Evolutionary conservation across 92 coral and sea anemone species (phyloP), one percentile per base, ranked within the genome.

Genomic region (Porites divaricata): DNA sequence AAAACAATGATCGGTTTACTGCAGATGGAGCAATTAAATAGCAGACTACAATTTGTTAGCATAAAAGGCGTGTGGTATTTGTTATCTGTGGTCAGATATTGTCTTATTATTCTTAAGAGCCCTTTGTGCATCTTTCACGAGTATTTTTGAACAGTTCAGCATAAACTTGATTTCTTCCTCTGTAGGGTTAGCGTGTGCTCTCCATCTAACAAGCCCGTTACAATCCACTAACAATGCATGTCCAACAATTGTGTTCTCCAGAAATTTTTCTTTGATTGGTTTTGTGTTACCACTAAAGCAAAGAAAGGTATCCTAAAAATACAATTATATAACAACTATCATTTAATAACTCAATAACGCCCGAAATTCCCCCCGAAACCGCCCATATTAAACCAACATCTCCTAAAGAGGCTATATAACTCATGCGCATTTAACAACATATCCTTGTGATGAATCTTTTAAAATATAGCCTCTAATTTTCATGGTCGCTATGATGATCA

Each of bases 211-310:
- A 50, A 77, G 83, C 48, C 99, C 99, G 25, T 68, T 72, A 16
- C 89, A 75, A 50, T 96, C 99, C 8, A 96, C 94, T 35, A 96
- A 86, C 67, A 89, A 89, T 10, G 95, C 97, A 80, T 96, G 98
- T 19, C 99, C 99, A 1, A 96, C 99, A 76, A 96, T 89, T 17
- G 78, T 74, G 78, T 96, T 96, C 68, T 96, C 98, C 58, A 96
- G 81, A 35, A 90, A 63, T 24, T 58, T 85, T n/a, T 90, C 72
- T 73, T 89, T 93, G 17, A 96, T 59, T 16, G 77, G 77, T n/a
- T 90, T 77, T n/a, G 91, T 76, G 63, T 91, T 78, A 4, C 96
- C 98, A 91, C 80, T 90, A 65, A 91, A 93, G 81, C 96, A 96
- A 26, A 96, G 83, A 76, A 84, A 96, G 79, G 87, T 81, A 11